Conservation (phyloP, 2,888 invertebrate genomes). For the Cephus sareptanus region DNA sequence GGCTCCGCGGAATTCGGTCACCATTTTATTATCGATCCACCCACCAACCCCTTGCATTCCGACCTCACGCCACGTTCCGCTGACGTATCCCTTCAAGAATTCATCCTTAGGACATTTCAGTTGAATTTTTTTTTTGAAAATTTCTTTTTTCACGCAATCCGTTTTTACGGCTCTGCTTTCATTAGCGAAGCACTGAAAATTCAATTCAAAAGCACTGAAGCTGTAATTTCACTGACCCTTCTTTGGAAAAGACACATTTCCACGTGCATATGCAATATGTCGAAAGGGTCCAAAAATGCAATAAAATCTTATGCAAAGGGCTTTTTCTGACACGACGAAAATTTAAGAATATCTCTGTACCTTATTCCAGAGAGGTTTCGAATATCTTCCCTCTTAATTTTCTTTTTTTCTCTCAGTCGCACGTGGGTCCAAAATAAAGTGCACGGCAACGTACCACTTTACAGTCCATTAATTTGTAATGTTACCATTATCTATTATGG, state of each 20-base stretch:
- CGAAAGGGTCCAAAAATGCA: not conserved
- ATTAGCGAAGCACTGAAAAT: not conserved
- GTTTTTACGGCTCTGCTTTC: not conserved
- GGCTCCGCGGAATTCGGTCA: constrained; percentile 62
- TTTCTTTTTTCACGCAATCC: not conserved
- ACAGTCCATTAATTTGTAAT: constrained; percentile 48
- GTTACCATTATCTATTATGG: constrained; percentile 41
- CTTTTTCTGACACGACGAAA: not conserved
- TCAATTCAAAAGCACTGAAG: not conserved
- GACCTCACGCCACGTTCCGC: constrained; percentile 23
- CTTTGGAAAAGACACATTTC: not conserved
- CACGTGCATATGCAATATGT: not conserved
- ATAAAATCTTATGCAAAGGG: not conserved
- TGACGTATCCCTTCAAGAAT: not conserved
- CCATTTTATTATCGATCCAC: constrained; percentile 65
- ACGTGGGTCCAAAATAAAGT: constrained; percentile 31
- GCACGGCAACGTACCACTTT: constrained; percentile 34
- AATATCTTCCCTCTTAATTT: not conserved
- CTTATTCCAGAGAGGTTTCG: not conserved
- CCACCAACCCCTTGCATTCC: constrained; percentile 14
- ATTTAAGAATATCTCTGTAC: constrained; percentile 1
- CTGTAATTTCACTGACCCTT: not conserved
- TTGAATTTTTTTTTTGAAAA: not conserved
- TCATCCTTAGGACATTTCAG: not conserved
- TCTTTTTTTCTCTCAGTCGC: constrained; percentile 2